phyloP scores from a whole-genome alignment of 2,888 invertebrate species.

The Synergus laeviventris region DNA sequence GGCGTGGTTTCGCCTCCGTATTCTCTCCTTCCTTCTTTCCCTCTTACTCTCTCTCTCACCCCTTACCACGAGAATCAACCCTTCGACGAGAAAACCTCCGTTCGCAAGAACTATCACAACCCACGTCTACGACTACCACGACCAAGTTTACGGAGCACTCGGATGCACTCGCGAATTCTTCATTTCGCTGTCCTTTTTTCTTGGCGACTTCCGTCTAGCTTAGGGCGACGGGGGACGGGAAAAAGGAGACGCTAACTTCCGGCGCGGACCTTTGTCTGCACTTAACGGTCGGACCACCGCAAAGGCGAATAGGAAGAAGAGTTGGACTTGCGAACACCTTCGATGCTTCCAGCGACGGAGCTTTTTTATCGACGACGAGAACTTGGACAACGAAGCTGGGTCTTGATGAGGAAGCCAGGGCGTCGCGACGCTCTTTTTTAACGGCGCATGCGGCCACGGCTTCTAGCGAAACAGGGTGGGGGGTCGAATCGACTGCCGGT shows the following conservation, averaged over 20 bases:
- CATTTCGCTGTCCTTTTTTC: not conserved
- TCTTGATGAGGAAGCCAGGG: slow-evolving; percentile 11
- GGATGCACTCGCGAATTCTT: slow-evolving; percentile 28
- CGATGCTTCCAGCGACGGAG: slow-evolving; percentile 58
- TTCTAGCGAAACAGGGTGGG: slow-evolving; percentile 28
- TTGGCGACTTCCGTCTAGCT: slow-evolving; percentile 12
- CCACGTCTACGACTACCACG: slow-evolving; percentile 39
- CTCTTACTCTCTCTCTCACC: slow-evolving; percentile 46
- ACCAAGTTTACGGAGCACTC: slow-evolving; percentile 29
- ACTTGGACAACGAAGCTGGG: slow-evolving; percentile 41
- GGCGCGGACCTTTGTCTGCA: slow-evolving; percentile 20
- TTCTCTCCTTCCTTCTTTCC: slow-evolving; percentile 46
- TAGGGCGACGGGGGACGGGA: not conserved
- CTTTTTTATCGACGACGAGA: slow-evolving; percentile 71
- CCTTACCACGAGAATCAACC: slow-evolving; percentile 53
- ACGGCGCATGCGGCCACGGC: slow-evolving; percentile 68
- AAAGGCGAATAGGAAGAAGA: slow-evolving; percentile 8
- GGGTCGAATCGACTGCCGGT: slow-evolving; percentile 42
- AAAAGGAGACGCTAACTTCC: slow-evolving; percentile 2
- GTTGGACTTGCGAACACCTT: slow-evolving; percentile 48
- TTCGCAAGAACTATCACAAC: slow-evolving; percentile 55
- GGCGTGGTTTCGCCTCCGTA: slow-evolving; percentile 71
- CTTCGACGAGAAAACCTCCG: slow-evolving; percentile 53
- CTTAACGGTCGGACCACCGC: slow-evolving; percentile 3
- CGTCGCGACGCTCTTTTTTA: slow-evolving; percentile 57